A percentile compares a stretch with the other conserved stretches of the same genome.
Conservation (phyloP, 2,797 vertebrate genomes). For the Danio jaintianensis region DNA sequence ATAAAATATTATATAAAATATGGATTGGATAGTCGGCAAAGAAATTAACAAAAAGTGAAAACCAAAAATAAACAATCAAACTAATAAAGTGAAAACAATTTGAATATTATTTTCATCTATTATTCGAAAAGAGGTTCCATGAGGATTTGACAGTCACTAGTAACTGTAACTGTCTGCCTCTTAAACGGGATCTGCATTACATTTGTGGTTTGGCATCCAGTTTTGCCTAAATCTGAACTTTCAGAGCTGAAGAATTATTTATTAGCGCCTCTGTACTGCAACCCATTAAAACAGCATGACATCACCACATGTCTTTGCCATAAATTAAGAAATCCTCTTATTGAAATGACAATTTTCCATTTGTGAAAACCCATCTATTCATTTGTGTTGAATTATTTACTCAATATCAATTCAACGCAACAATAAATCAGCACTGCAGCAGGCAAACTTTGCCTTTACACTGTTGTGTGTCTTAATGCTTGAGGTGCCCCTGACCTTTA, state of each 20-base stretch:
- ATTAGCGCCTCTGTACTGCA: neutral
- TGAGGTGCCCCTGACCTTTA: slow-evolving; percentile 32
- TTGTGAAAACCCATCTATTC: slow-evolving; percentile 21
- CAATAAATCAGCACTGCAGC: slow-evolving; percentile 12
- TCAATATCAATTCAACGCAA: no score
- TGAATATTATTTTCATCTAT: no score
- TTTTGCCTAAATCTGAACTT: neutral
- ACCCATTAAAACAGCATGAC: slow-evolving; percentile 16
- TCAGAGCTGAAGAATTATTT: neutral
- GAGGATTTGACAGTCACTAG: neutral
- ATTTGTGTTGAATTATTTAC: slow-evolving; percentile 30
- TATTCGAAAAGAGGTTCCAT: neutral
- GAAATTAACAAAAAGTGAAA: no score
- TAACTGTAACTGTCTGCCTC: neutral
- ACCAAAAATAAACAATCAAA: no score
- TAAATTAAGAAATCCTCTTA: slow-evolving; percentile 25
- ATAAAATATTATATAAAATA: no score
- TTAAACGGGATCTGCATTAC: neutral
- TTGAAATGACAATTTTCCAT: slow-evolving; percentile 28
- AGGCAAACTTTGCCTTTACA: neutral
- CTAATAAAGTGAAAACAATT: no score
- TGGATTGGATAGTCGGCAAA: no score
- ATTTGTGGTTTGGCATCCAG: slow-evolving; percentile 16
- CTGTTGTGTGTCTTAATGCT: neutral
- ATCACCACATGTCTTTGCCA: neutral